A percentile compares a stretch with the other conserved stretches of the same genome.
Evolutionary conservation across 2,113 vertebrate species (phyloP).

Genomic region (crab-eating macaque (Macaca fascicularis)): DNA sequence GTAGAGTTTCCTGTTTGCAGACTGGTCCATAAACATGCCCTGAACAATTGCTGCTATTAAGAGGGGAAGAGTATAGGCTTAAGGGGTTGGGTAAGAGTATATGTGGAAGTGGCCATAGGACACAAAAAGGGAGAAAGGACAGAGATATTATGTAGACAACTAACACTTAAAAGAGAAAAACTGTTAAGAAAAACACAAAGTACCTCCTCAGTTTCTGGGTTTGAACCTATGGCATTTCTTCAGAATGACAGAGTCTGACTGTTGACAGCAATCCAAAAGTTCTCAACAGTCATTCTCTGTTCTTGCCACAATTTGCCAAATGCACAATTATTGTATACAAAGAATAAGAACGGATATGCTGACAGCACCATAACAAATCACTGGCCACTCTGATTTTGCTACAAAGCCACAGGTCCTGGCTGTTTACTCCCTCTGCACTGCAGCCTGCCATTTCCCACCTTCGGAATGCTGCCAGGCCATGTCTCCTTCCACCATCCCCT

Average conservation of each 20-base stretch:
- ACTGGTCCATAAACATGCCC: slow-evolving; percentile 82
- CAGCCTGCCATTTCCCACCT: slow-evolving; percentile 68
- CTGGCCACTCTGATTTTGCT: slow-evolving; percentile 30
- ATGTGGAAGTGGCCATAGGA: slow-evolving; percentile 56
- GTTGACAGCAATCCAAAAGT: slow-evolving; percentile 60
- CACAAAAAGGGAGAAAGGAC: slow-evolving; percentile 24
- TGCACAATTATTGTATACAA: slow-evolving; percentile 60
- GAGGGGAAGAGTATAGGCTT: slow-evolving; percentile 63
- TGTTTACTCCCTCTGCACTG: slow-evolving; percentile 6
- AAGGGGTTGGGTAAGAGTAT: slow-evolving; percentile 1
- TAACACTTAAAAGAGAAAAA: slow-evolving; percentile 72
- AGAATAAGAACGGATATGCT: slow-evolving; percentile 60
- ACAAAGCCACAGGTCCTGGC: slow-evolving; percentile 42
- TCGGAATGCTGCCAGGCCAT: slow-evolving; percentile 59
- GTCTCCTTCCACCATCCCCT: neutral
- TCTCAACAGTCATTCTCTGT: slow-evolving; percentile 47
- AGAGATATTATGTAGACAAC: slow-evolving; percentile 43
- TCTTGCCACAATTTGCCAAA: slow-evolving; percentile 65
- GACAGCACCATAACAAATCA: slow-evolving; percentile 65
- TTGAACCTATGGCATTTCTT: slow-evolving; percentile 70
- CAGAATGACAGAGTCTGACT: slow-evolving; percentile 72
- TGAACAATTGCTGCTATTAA: slow-evolving; percentile 82
- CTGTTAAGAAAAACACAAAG: slow-evolving; percentile 64
- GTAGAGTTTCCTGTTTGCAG: slow-evolving; percentile 85
- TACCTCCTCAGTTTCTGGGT: slow-evolving; percentile 64